These are phyloP conservation scores for Venustaconcha ellipsiformis DNA, from an alignment of 1,140 invertebrate genomes.

Conservation along the genomic window DNA sequence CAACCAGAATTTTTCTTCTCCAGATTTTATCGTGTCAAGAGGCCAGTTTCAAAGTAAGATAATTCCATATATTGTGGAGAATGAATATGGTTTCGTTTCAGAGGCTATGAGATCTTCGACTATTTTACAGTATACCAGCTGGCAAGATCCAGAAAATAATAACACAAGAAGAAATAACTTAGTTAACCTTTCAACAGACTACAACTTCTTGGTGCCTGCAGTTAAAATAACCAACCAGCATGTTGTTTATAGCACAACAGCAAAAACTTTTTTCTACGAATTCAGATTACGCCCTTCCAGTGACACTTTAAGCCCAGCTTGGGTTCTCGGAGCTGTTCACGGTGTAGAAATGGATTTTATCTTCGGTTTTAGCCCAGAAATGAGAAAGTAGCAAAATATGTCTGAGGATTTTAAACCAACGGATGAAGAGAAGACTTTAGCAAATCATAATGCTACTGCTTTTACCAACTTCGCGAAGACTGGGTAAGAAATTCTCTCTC, in stretches of 20 bases:
- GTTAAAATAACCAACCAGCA: conserved; percentile 14
- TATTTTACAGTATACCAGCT: conserved; percentile 27
- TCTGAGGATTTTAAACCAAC: background rate
- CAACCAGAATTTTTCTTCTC: no score
- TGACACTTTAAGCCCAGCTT: background rate
- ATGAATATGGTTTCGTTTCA: conserved; percentile 9
- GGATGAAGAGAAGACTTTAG: background rate
- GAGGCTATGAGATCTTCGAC: conserved; percentile 1
- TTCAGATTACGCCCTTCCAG: conserved; percentile 6
- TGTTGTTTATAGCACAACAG: conserved; percentile 8
- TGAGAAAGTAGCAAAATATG: conserved; percentile 8
- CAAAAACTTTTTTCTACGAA: conserved; percentile 19
- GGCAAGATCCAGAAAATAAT: conserved; percentile 20
- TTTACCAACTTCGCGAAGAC: conserved; percentile 20
- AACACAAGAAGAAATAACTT: conserved; percentile 12
- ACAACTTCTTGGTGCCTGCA: conserved; percentile 21
- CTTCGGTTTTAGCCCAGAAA: conserved; percentile 15
- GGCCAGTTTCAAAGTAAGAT: conserved; percentile 11
- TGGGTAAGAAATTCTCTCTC: conserved; percentile 11
- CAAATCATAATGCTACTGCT: conserved; percentile 13
- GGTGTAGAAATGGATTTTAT: conserved; percentile 7
- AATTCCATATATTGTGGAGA: conserved; percentile 15
- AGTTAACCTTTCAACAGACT: conserved; percentile 15
- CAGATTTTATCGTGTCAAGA: background rate
- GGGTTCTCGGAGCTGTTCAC: conserved; percentile 1